Percentiles rank a stretch among this genome's conserved stretches.
Evolutionary conservation across 2,113 vertebrate genomes (phyloP).

Genomic region (Balaenoptera acutorostrata): DNA sequence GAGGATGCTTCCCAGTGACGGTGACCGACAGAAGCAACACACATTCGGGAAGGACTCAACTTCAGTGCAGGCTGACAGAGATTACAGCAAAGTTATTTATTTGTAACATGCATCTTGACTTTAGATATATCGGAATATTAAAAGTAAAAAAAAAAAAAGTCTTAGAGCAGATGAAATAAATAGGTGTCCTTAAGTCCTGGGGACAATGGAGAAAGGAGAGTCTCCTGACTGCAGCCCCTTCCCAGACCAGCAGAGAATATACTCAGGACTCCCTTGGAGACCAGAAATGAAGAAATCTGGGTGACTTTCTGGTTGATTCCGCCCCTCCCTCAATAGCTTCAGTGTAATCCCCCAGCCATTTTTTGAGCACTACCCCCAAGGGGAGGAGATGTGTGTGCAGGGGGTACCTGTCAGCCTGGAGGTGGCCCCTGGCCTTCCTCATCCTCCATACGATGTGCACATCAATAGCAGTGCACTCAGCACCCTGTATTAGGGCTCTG

Average conservation of each 20-base stretch:
- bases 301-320: not conserved
- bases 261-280: not conserved
- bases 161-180: not conserved
- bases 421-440: accelerated
- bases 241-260: not conserved
- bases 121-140: not conserved
- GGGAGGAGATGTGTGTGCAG: not conserved
- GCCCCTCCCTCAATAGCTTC: not conserved
- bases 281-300: not conserved
- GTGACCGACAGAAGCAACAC: not conserved
- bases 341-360: not conserved
- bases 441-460: accelerated
- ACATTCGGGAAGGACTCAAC: not conserved
- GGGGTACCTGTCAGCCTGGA: not conserved
- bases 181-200: not conserved
- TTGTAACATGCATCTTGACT: not conserved
- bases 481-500: not conserved
- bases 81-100: not conserved
- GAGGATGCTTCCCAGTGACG: not conserved
- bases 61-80: not conserved
- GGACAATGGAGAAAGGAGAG: not conserved
- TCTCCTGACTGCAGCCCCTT: not conserved
- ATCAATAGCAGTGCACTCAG: not conserved
- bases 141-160: not conserved
- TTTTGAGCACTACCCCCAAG: not conserved